Evolutionary conservation across 2,888 invertebrate genomes (phyloP), one percentile per base, ranked within the genome.

Genomic region (Carcina quercana): DNA sequence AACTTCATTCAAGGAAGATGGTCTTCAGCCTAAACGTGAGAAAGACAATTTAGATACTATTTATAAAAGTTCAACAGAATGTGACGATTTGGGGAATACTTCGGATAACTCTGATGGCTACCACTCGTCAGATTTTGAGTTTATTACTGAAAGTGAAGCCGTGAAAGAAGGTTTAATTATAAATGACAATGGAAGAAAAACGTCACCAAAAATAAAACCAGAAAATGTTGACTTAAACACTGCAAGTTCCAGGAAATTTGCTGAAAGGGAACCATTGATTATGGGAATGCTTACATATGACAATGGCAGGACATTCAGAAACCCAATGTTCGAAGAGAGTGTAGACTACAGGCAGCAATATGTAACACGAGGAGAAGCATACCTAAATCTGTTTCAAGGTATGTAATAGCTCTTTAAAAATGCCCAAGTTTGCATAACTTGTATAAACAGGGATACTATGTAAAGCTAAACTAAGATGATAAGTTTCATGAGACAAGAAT

Each of bases 91-190:
- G 3, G 40, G 47, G n/a, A n/a, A n/a, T n/a, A n/a, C n/a, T 22
- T 39, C 39, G 1, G 41, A 47, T 8, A 15, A 46, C 15, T 45
- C 47, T 10, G 42, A 43, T 10, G 67, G 64, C 2, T 76, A 75
- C 28, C 46, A 67, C 37, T 76, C 78, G 1, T 70, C 75, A 3
- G 74, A 79, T 54, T 80, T 79, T 32, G 78, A 79, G 50, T 73
- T 76, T 32, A 78, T 78, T 24, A 55, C 58, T 1, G 78, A 79
- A 55, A 42, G 45, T 2, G 74, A 76, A 41, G 72, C 78, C 3
- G 49, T 49, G 29, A 38, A 39, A 12, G 43, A 50, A 3, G 57
- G 55, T 2, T 31, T 54, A 2, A 45, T 60, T 2, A 38, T 49
- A 5, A 52, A 59, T 27, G 8, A 11, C 11, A 11, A 19, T 11